These are phyloP conservation scores for Heterohyrax brucei DNA, from an alignment of 2,797 vertebrate species.

Conservation along the genomic window DNA sequence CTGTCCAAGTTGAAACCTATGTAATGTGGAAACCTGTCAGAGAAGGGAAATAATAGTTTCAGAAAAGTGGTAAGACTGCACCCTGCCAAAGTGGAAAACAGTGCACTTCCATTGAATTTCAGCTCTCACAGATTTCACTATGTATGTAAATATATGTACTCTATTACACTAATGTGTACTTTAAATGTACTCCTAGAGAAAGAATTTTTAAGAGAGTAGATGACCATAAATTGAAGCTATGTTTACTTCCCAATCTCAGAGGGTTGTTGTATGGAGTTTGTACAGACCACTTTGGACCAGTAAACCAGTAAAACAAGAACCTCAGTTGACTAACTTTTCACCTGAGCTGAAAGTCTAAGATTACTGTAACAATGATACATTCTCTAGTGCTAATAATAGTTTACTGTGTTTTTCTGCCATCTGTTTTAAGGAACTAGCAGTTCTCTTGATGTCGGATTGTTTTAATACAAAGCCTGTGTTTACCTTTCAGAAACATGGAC, in stretches of 20 bases:
- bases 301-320: slow-evolving; percentile 9
- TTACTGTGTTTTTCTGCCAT: slow-evolving; percentile 4
- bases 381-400: neutral
- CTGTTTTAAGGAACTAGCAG: neutral
- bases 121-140: too few relatives aligned
- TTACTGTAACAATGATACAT: neutral
- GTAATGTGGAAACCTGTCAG: too few relatives aligned
- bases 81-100: too few relatives aligned
- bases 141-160: neutral
- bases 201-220: neutral
- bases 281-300: neutral
- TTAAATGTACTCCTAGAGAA: neutral
- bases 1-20: too few relatives aligned
- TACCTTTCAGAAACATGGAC: slow-evolving; percentile 23
- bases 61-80: neutral
- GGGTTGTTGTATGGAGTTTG: slow-evolving; percentile 19
- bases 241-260: neutral
- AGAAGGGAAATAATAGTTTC: too few relatives aligned
- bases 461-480: neutral
- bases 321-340: neutral
- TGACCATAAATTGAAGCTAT: slow-evolving; percentile 25
- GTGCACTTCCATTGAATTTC: too few relatives aligned
- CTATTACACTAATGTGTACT: neutral
- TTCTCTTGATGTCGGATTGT: neutral
- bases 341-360: neutral